These are phyloP conservation scores for Corythornis cristatus DNA, from an alignment of 2,113 vertebrate genomes.

Conservation along the genomic window DNA sequence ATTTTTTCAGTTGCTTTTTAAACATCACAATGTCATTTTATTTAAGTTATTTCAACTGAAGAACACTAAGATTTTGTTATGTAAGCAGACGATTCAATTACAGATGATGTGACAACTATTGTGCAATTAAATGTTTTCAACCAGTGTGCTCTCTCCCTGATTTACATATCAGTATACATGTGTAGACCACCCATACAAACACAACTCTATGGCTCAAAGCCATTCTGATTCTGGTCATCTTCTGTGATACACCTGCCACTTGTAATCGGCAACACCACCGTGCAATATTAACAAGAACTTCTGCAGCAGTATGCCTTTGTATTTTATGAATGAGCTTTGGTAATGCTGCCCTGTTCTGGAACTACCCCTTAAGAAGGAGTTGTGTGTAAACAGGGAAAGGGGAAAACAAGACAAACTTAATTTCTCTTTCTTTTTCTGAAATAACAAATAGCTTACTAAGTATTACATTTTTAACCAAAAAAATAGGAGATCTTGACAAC, in stretches of 20 bases:
- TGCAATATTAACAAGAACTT: background rate
- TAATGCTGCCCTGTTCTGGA: background rate
- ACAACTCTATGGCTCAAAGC: background rate
- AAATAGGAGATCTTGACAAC: background rate
- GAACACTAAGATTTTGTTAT: conserved; percentile 8
- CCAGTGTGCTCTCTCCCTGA: background rate
- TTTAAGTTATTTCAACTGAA: conserved; percentile 11
- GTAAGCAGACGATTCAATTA: background rate
- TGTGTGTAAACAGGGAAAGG: accelerated
- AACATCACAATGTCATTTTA: conserved; percentile 38
- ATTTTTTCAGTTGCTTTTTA: conserved; percentile 62
- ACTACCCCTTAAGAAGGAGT: background rate
- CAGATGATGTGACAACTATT: background rate
- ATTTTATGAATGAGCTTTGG: background rate
- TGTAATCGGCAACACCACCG: background rate
- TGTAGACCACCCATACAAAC: background rate
- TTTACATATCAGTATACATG: accelerated
- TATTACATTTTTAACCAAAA: background rate
- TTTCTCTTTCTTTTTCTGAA: background rate
- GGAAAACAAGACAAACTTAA: background rate
- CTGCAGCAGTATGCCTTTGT: background rate
- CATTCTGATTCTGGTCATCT: background rate
- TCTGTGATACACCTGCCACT: background rate
- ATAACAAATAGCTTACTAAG: background rate
- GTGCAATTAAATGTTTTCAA: background rate